Evolutionary conservation across 2,113 vertebrate species (phyloP), one percentile per base, ranked within the genome.

Genomic region (Oxyura jamaicensis): DNA sequence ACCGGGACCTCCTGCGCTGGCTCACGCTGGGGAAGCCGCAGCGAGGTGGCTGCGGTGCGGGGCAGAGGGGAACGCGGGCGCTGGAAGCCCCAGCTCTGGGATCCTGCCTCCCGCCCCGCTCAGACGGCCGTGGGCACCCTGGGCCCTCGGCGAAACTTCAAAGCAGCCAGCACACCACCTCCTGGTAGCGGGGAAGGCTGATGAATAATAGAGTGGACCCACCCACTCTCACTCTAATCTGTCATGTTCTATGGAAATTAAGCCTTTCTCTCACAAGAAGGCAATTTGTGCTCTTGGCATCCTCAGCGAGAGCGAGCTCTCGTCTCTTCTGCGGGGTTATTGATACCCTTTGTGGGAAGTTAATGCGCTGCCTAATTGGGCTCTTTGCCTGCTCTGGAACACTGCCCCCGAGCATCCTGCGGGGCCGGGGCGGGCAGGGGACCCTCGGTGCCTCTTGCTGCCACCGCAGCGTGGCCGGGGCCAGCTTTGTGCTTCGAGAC

Each of bases 181-280:
- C 73, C 86, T 91, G 86, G 66, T 84, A 89, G 91, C 75, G 63
- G 26, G 6, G 63, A 93, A 94, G 50, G 60, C 74, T 94, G 96
- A 96, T 97, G 96, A 96, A 97, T 96, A 96, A 96, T 93, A 96
- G 78, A 96, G 92, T 91, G 96, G 96, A 96, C 96, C 95, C 95
- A 76, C 96, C 92, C 96, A 95, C 95, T 93, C 21, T 10, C 69
- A 77, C 81, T 96, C 93, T 96, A 89, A 94, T 97, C 92, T 96
- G 81, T 96, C 92, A 77, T 89, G 96, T 96, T 96, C 92, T 87
- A 85, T 92, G 95, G 91, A 96, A 97, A 96, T 95, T 66, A 96
- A 97, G 59, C 94, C 81, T 85, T 96, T 96, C 88, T 87, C 63
- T 89, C 92, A 94, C 88, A 95, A 97, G 93, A 93, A 92, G 18